These are phyloP conservation scores for Tadarida brasiliensis DNA, from an alignment of 2,797 vertebrate species.

Conservation along the genomic window DNA sequence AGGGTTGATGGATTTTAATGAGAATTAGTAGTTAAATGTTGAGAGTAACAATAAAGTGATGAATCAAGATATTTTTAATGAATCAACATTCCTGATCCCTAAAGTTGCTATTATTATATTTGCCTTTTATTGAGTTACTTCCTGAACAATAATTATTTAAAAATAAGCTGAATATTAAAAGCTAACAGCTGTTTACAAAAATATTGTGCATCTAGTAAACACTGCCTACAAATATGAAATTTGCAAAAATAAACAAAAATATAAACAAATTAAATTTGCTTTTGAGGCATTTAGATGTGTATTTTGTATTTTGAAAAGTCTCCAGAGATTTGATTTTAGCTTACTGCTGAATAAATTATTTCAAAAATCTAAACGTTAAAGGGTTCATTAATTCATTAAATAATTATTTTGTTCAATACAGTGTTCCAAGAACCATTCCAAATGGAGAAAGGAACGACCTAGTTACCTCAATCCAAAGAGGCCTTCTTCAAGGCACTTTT, in stretches of 20 bases:
- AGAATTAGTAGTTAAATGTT: slow-evolving; percentile 1
- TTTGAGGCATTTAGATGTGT: slow-evolving; percentile 16
- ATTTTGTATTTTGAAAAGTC: slow-evolving; percentile 28
- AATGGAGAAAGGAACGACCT: not conserved
- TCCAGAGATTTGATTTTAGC: slow-evolving; percentile 36
- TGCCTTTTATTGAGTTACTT: slow-evolving; percentile 59
- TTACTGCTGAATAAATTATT: slow-evolving; percentile 22
- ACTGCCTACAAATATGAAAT: slow-evolving; percentile 18
- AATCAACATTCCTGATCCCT: slow-evolving; percentile 16
- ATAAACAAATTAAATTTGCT: not conserved
- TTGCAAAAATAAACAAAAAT: slow-evolving; percentile 1
- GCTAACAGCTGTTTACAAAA: not conserved
- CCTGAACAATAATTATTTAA: slow-evolving; percentile 49
- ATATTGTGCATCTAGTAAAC: slow-evolving; percentile 37
- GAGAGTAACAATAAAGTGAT: not conserved
- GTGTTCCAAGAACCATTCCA: slow-evolving; percentile 31
- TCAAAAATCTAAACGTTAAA: slow-evolving; percentile 47
- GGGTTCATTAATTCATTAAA: slow-evolving; percentile 4
- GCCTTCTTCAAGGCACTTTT: not conserved
- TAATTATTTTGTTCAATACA: not conserved
- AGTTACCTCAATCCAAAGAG: not conserved
- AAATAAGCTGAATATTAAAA: slow-evolving; percentile 38
- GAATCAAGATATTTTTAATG: slow-evolving; percentile 36
- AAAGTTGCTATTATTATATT: slow-evolving; percentile 52
- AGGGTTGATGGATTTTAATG: not conserved